These are phyloP conservation scores for Peromyscus maniculatus DNA, from an alignment of 2,113 vertebrate genomes.

Conservation along the genomic window DNA sequence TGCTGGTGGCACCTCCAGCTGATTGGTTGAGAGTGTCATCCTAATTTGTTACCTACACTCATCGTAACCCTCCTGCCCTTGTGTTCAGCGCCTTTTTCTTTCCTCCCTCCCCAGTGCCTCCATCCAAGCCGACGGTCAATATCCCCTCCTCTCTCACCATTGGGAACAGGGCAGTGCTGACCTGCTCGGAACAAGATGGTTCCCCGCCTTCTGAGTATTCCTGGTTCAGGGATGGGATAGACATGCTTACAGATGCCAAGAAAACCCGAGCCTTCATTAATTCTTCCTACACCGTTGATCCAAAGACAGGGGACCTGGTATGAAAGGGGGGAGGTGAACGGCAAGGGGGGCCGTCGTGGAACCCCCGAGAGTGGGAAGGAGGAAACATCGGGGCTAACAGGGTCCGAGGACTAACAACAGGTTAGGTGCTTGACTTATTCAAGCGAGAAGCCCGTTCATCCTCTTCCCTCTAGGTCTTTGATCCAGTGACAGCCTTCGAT, in stretches of 20 bases:
- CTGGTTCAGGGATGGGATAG: constrained; percentile 92
- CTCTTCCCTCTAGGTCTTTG: constrained; percentile 88
- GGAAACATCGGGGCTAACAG: not conserved
- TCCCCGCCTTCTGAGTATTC: constrained; percentile 91
- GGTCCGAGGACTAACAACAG: too few species aligned
- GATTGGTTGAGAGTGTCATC: not conserved
- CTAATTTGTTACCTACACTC: not conserved
- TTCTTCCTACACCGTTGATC: constrained; percentile 92
- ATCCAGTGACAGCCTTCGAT: constrained; percentile 89
- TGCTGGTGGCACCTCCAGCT: not conserved
- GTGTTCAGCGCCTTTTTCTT: not conserved
- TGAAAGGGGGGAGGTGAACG: not conserved
- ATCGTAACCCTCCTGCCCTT: not conserved
- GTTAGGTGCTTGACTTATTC: rapidly evolving
- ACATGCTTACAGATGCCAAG: constrained; percentile 90
- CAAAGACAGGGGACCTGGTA: constrained; percentile 92
- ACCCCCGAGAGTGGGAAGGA: not conserved
- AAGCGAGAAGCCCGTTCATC: not conserved
- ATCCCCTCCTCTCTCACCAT: constrained; percentile 92
- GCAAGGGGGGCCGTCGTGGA: not conserved
- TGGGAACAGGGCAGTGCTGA: constrained; percentile 89
- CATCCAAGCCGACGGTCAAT: constrained; percentile 88
- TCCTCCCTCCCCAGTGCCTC: constrained; percentile 79
- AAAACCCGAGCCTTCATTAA: constrained; percentile 89
- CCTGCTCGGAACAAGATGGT: constrained; percentile 92